Percentiles rank a stretch among this genome's conserved stretches.
These are phyloP conservation scores for Neomorphus geoffroyi DNA, from an alignment of 2,797 vertebrate species.

Conservation along the genomic window DNA sequence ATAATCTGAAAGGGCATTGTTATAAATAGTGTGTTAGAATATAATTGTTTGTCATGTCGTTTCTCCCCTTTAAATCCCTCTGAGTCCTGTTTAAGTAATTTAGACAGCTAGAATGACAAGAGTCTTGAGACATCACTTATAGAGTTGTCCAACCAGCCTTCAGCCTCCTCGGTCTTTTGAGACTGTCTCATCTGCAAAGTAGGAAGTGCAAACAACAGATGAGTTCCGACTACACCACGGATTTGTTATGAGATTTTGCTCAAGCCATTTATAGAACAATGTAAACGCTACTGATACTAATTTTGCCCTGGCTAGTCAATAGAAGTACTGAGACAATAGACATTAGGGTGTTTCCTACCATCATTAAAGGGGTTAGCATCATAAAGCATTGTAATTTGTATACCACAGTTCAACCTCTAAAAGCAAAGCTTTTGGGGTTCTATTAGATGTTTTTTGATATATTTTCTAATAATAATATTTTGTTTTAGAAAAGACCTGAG, in stretches of 20 bases:
- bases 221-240: constrained; percentile 62
- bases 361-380: constrained; percentile 28
- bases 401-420: not conserved
- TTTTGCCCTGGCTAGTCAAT: constrained; percentile 58
- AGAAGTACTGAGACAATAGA: constrained; percentile 55
- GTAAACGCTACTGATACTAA: constrained; percentile 59
- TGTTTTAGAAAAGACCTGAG: not conserved
- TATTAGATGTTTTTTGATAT: not conserved
- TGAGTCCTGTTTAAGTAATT: constrained; percentile 86
- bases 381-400: not conserved
- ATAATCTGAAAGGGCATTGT: constrained; percentile 84
- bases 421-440: not conserved
- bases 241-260: constrained; percentile 75
- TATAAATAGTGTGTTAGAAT: constrained; percentile 89
- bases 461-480: not conserved
- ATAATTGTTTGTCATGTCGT: constrained; percentile 91
- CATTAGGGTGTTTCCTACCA: constrained; percentile 37
- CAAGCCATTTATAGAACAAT: constrained; percentile 58
- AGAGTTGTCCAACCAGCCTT: constrained; percentile 84
- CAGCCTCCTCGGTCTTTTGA: constrained; percentile 77
- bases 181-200: constrained; percentile 73
- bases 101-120: constrained; percentile 90
- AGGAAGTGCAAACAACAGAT: constrained; percentile 78
- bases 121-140: constrained; percentile 88
- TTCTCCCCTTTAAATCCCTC: constrained; percentile 85